Percentiles rank a stretch among this genome's conserved stretches.
phyloP scores from a whole-genome alignment of 2,113 vertebrate genomes.

The Diadophis punctatus region DNA sequence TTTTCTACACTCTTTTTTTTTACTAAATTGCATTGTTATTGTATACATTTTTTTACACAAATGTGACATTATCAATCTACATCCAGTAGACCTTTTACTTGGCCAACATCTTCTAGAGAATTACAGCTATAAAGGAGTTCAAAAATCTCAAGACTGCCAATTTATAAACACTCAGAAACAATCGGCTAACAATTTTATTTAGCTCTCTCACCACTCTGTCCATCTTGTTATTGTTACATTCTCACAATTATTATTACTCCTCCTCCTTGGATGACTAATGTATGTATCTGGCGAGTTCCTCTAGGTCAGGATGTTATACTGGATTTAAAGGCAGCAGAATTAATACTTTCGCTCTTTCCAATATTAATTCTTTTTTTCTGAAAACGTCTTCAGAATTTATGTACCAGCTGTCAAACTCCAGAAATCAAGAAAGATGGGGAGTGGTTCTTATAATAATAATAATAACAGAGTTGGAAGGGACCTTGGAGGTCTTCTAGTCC shows the following conservation, averaged over 20 bases:
- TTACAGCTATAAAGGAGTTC: not conserved
- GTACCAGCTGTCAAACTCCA: not conserved
- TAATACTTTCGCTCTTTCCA: not conserved
- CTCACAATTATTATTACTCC: slow-evolving; percentile 18
- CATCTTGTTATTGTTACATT: slow-evolving; percentile 47
- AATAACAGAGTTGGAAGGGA: too few relatives aligned
- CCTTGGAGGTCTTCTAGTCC: too few relatives aligned
- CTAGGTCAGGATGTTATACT: slow-evolving; percentile 2
- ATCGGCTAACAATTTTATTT: not conserved
- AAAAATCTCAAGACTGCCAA: not conserved
- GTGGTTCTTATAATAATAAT: too few relatives aligned
- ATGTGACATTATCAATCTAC: not conserved
- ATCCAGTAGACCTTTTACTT: not conserved
- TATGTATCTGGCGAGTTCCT: slow-evolving; percentile 31
- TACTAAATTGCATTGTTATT: not conserved
- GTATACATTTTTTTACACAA: not conserved
- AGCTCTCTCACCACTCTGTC: slow-evolving; percentile 30
- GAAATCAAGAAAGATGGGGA: not conserved
- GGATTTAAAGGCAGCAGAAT: slow-evolving; percentile 19
- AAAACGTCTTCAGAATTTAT: not conserved
- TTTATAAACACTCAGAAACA: not conserved
- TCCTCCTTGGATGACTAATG: not conserved
- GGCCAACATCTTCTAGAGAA: not conserved
- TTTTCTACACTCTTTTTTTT: not conserved
- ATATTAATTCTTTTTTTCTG: not conserved